phyloP scores from a whole-genome alignment of 2,888 invertebrate genomes.

The Octonoba sinensis region DNA sequence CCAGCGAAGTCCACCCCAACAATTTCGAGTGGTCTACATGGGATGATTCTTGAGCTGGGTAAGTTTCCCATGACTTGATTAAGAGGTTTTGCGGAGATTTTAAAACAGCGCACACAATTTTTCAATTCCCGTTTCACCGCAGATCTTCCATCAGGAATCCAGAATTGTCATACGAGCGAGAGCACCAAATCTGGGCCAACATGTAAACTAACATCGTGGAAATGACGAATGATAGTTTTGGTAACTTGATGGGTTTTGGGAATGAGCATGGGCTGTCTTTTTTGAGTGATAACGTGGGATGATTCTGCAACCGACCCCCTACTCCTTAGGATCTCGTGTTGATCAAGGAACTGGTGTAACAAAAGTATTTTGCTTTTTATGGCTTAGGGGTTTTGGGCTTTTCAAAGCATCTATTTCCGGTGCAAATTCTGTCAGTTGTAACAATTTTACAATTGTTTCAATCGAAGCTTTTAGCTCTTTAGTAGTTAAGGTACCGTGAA shows the following conservation, averaged over 20 bases:
- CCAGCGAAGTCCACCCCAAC: conserved; percentile 11
- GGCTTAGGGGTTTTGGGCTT: not conserved
- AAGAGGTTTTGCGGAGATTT: not conserved
- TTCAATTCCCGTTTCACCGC: not conserved
- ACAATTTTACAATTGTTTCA: not conserved
- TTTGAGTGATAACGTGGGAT: not conserved
- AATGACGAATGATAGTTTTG: not conserved
- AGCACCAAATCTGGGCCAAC: not conserved
- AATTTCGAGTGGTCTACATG: not conserved
- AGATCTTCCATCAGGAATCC: conserved; percentile 1
- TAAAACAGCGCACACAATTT: conserved; percentile 1
- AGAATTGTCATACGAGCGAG: not conserved
- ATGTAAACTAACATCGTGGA: not conserved
- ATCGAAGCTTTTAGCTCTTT: not conserved
- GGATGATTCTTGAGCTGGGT: conserved; percentile 1
- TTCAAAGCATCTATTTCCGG: not conserved
- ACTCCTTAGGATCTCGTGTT: not conserved
- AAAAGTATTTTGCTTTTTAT: not conserved
- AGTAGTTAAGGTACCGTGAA: not conserved
- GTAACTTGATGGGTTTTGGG: not conserved
- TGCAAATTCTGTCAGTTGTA: too few relatives aligned
- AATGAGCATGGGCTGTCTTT: too few relatives aligned
- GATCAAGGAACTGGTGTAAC: not conserved
- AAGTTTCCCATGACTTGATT: conserved; percentile 4
- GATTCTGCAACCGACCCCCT: not conserved